Percentiles rank a stretch among this genome's conserved stretches.
phyloP scores from a whole-genome alignment of 2,113 vertebrate species.

The Apodemus sylvaticus region DNA sequence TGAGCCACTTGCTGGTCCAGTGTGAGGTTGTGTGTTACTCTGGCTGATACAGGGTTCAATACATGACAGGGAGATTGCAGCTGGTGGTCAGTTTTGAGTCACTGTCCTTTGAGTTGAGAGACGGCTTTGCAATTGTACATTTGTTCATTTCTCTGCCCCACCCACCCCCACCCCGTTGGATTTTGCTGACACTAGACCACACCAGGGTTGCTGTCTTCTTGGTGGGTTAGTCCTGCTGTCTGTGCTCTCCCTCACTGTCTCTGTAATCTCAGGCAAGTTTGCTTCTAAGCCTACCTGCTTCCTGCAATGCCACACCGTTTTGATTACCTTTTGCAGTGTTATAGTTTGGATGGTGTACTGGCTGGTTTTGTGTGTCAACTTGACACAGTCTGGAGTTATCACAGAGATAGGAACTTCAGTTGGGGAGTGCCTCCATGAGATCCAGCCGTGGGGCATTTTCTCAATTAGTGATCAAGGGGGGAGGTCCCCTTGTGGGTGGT shows the following conservation, averaged over 20 bases:
- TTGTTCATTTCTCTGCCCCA: not conserved
- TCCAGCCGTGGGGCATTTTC: too few relatives aligned
- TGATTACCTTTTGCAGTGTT: not conserved
- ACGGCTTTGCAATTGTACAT: not conserved
- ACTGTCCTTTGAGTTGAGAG: not conserved
- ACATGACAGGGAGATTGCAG: not conserved
- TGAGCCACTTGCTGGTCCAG: not conserved
- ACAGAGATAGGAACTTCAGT: too few relatives aligned
- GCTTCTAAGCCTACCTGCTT: not conserved
- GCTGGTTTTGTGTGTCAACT: too few relatives aligned
- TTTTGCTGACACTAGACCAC: not conserved
- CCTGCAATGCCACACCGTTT: not conserved
- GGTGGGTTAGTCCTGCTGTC: not conserved
- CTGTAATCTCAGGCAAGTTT: not conserved
- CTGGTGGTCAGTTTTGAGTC: not conserved
- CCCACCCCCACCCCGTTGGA: too few relatives aligned
- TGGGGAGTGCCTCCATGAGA: too few relatives aligned
- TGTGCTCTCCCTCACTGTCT: not conserved
- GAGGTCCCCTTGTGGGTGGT: too few relatives aligned
- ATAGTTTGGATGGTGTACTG: too few relatives aligned
- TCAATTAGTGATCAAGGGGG: too few relatives aligned
- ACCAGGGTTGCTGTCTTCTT: not conserved
- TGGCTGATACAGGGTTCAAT: not conserved
- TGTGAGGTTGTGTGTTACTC: not conserved
- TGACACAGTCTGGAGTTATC: too few relatives aligned